Percentiles rank a stretch among this genome's conserved stretches.
Evolutionary conservation across 2,888 invertebrate genomes (phyloP).

Genomic region (Apocheima hispidaria): DNA sequence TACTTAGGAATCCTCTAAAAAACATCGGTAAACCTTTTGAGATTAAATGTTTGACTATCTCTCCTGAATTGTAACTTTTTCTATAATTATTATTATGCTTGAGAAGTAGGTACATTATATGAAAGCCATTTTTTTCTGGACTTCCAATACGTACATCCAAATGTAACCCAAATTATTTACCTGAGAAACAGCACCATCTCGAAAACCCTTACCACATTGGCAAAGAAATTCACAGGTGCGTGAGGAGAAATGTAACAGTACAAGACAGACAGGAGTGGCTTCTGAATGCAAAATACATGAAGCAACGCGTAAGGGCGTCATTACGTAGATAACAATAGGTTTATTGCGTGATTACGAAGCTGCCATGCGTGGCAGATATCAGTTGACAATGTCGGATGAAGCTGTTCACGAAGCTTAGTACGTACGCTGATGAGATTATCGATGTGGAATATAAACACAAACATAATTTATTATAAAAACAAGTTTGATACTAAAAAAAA

Average conservation of each 20-base stretch:
- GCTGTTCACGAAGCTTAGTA: conserved; percentile 27
- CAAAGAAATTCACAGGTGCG: conserved; percentile 30
- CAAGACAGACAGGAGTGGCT: conserved; percentile 27
- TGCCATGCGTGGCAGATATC: conserved; percentile 41
- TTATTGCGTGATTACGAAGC: conserved; percentile 45
- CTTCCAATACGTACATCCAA: too few species aligned
- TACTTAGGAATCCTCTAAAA: too few species aligned
- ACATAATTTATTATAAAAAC: too few species aligned
- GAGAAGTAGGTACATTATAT: not conserved
- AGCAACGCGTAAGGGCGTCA: conserved; percentile 36
- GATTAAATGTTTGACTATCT: too few species aligned
- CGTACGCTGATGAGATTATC: conserved; percentile 7
- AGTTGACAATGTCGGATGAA: conserved; percentile 13
- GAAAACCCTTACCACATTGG: conserved; percentile 31
- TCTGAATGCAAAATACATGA: conserved; percentile 47
- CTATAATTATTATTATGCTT: too few species aligned
- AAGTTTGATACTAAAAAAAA: too few species aligned
- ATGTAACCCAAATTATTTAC: conserved; percentile 36
- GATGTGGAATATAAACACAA: not conserved
- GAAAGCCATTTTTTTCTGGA: too few species aligned
- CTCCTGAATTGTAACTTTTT: too few species aligned
- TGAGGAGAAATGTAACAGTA: conserved; percentile 33
- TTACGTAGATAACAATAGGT: conserved; percentile 54
- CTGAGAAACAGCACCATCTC: conserved; percentile 52
- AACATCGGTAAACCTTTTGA: too few species aligned